Evolutionary conservation across 2,888 invertebrate genomes (phyloP).

Genomic region (Drosophila colorata): DNA sequence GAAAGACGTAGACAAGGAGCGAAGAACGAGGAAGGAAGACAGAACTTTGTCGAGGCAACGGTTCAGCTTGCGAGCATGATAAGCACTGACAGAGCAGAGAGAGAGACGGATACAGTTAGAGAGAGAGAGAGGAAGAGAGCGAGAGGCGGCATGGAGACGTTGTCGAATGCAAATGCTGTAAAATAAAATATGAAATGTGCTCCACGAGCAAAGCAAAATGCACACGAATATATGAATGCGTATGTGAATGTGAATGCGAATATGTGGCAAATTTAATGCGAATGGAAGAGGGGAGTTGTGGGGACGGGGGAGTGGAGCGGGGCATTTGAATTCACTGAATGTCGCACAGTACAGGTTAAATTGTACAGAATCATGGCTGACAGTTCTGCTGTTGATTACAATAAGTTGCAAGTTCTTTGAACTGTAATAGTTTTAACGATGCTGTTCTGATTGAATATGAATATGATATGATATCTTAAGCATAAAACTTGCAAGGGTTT

Average conservation of each 20-base stretch:
- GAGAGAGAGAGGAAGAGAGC: background rate
- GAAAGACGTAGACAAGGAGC: slow-evolving; percentile 12
- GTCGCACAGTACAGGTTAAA: slow-evolving; percentile 42
- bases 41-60: slow-evolving; percentile 50
- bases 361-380: slow-evolving; percentile 26
- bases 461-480: no score
- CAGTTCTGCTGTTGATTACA: slow-evolving; percentile 31
- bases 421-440: slow-evolving; percentile 33
- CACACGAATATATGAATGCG: slow-evolving; percentile 35
- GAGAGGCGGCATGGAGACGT: slow-evolving; percentile 19
- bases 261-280: slow-evolving; percentile 58
- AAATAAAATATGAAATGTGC: slow-evolving; percentile 53
- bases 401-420: slow-evolving; percentile 45
- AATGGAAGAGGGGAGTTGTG: slow-evolving; percentile 9
- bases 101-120: background rate
- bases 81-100: slow-evolving; percentile 8
- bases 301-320: no score
- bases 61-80: slow-evolving; percentile 21
- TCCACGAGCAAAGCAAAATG: slow-evolving; percentile 30
- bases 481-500: no score
- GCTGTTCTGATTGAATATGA: background rate
- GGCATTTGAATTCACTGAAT: slow-evolving; percentile 10
- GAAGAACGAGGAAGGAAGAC: slow-evolving; percentile 7
- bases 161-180: slow-evolving; percentile 60
- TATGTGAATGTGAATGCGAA: slow-evolving; percentile 30